A percentile compares a stretch with the other conserved stretches of the same genome.
These are phyloP conservation scores for Agrotis ipsilon DNA, from an alignment of 2,888 invertebrate genomes.

Conservation along the genomic window DNA sequence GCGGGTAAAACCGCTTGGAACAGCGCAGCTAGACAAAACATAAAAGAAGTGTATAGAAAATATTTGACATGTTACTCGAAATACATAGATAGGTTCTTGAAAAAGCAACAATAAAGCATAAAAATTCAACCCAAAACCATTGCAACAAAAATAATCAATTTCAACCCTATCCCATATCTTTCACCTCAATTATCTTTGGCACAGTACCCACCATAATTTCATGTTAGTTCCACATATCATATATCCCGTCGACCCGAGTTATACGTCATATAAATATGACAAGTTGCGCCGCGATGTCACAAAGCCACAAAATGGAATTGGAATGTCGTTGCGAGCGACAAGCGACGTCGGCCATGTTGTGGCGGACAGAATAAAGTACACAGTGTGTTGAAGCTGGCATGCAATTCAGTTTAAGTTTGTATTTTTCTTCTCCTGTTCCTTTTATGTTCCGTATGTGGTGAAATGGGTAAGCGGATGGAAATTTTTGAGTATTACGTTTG, in stretches of 20 bases:
- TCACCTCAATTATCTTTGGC: constrained; percentile 11
- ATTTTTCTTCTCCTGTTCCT: constrained; percentile 47
- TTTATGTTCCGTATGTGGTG: constrained; percentile 30
- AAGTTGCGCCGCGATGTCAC: constrained; percentile 60
- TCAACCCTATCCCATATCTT: background rate
- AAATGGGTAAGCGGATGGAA: constrained; percentile 44
- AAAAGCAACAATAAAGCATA: background rate
- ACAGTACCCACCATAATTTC: constrained; percentile 40
- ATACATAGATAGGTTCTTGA: background rate
- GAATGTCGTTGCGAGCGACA: constrained; percentile 65
- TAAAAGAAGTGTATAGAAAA: background rate
- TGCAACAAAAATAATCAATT: background rate
- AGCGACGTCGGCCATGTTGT: constrained; percentile 52
- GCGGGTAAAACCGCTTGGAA: too few relatives aligned
- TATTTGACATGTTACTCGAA: background rate
- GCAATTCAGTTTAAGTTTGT: constrained; percentile 61
- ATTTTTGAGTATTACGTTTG: constrained; percentile 41
- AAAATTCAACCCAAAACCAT: background rate
- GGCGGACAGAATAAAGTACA: constrained; percentile 62
- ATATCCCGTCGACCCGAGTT: constrained; percentile 42
- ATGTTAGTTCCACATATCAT: constrained; percentile 54
- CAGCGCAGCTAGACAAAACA: too few relatives aligned
- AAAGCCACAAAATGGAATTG: constrained; percentile 68
- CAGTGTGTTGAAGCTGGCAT: constrained; percentile 60
- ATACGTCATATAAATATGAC: constrained; percentile 64